Evolutionary conservation across 37 sponge, comb jelly and placozoan genomes (phyloP).

Genomic region (Aplysina aerophoba): DNA sequence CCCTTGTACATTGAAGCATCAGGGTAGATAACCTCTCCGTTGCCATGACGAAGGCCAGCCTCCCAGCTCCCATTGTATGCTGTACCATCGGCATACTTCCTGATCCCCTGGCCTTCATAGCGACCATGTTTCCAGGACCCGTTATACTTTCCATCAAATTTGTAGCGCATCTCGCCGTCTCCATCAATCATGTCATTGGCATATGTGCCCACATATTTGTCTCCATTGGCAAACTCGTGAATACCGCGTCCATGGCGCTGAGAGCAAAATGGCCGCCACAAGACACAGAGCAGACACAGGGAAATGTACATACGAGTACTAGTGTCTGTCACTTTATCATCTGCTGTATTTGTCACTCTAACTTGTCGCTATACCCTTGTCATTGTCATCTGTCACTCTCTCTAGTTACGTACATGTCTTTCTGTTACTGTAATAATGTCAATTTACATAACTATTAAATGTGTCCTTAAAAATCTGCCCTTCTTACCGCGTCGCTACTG

Average conservation of each 20-base stretch:
- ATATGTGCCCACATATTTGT: conserved; percentile 70
- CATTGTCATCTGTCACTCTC: no score
- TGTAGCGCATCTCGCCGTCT: conserved; percentile 86
- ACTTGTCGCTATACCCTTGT: no score
- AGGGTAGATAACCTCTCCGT: conserved; percentile 69
- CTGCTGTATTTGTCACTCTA: no score
- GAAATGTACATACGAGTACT: no score
- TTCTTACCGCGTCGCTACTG: no score
- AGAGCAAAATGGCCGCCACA: no score
- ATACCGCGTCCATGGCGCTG: conserved; percentile 75
- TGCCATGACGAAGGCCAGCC: conserved; percentile 72
- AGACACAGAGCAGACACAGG: not conserved
- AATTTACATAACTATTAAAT: no score
- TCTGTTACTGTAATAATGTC: no score
- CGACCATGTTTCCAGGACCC: conserved; percentile 78
- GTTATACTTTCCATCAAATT: conserved; percentile 63
- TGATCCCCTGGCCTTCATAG: conserved; percentile 75
- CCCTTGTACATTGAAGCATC: conserved; percentile 79
- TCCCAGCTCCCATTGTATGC: conserved; percentile 86
- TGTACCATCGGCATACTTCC: conserved; percentile 70
- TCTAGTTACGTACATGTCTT: no score
- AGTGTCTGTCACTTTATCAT: no score
- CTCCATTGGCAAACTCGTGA: conserved; percentile 62
- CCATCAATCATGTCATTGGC: conserved; percentile 64
- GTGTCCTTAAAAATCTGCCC: no score